These are phyloP conservation scores for Cyclophora albipunctata DNA, from an alignment of 2,888 invertebrate genomes.

Conservation along the genomic window DNA sequence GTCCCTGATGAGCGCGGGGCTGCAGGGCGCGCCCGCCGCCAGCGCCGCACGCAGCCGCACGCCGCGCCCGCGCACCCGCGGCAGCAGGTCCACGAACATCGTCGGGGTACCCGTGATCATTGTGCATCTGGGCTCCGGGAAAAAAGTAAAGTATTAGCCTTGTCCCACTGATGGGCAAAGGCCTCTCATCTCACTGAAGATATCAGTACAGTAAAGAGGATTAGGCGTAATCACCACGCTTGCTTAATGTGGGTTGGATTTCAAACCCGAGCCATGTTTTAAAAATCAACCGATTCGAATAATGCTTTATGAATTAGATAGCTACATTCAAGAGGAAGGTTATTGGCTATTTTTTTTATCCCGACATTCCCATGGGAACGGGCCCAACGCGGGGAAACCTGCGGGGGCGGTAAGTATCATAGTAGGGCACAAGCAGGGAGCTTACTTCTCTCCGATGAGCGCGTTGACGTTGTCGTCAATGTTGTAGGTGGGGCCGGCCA, in stretches of 20 bases:
- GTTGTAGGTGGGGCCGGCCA: constrained; percentile 78
- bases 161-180: too few relatives aligned
- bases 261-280: too few relatives aligned
- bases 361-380: too few relatives aligned
- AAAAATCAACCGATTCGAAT: too few relatives aligned
- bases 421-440: too few relatives aligned
- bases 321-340: not conserved
- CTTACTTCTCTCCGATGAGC: constrained; percentile 80
- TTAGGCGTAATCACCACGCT: too few relatives aligned
- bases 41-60: constrained; percentile 69
- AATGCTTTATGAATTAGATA: too few relatives aligned
- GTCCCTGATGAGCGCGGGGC: constrained; percentile 77
- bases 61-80: constrained; percentile 51
- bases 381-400: too few relatives aligned
- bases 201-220: too few relatives aligned
- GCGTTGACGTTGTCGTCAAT: constrained; percentile 76
- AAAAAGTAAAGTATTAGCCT: constrained; percentile 3
- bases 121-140: constrained; percentile 74
- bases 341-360: not conserved
- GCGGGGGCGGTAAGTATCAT: too few relatives aligned
- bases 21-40: constrained; percentile 85
- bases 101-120: constrained; percentile 88
- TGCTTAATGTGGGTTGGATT: too few relatives aligned
- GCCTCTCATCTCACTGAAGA: too few relatives aligned
- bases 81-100: constrained; percentile 87